Evolutionary conservation across 2,797 vertebrate species (phyloP).

Genomic region (Takifugu rubripes): DNA sequence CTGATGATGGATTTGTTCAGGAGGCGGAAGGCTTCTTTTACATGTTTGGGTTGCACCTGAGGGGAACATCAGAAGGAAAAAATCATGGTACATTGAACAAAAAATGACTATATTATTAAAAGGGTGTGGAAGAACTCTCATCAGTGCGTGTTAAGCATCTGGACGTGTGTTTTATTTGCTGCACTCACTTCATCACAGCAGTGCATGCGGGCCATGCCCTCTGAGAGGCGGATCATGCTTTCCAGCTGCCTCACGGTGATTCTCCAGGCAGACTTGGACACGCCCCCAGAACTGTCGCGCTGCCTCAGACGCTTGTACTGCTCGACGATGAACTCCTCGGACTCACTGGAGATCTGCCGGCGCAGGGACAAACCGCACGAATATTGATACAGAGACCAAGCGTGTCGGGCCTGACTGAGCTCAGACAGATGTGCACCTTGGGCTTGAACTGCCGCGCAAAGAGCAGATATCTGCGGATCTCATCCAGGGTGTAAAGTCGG

Average conservation of each 20-base stretch:
- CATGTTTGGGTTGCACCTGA: constrained; percentile 97
- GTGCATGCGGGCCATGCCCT: constrained; percentile 98
- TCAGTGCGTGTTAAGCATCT: no score
- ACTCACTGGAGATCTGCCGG: constrained; percentile 91
- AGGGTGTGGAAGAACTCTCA: background rate
- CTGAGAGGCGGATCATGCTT: constrained; percentile 97
- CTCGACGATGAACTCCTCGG: constrained; percentile 96
- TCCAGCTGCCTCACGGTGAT: constrained; percentile 96
- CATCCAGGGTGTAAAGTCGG: constrained; percentile 90
- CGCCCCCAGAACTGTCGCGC: constrained; percentile 84
- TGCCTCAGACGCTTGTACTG: constrained; percentile 96
- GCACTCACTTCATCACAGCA: constrained; percentile 91
- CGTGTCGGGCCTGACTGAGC: background rate
- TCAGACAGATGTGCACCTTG: constrained; percentile 73
- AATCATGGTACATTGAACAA: no score
- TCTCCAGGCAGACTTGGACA: constrained; percentile 92
- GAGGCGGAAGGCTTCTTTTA: constrained; percentile 96
- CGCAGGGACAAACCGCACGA: fast-evolving
- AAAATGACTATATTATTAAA: background rate
- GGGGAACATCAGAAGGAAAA: background rate
- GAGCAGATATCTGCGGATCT: constrained; percentile 93
- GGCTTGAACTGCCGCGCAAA: constrained; percentile 98
- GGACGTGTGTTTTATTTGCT: fast-evolving
- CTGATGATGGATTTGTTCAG: constrained; percentile 98
- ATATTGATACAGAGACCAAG: background rate